Evolutionary conservation across 2,113 vertebrate genomes (phyloP).

Genomic region (Lycaon pictus): DNA sequence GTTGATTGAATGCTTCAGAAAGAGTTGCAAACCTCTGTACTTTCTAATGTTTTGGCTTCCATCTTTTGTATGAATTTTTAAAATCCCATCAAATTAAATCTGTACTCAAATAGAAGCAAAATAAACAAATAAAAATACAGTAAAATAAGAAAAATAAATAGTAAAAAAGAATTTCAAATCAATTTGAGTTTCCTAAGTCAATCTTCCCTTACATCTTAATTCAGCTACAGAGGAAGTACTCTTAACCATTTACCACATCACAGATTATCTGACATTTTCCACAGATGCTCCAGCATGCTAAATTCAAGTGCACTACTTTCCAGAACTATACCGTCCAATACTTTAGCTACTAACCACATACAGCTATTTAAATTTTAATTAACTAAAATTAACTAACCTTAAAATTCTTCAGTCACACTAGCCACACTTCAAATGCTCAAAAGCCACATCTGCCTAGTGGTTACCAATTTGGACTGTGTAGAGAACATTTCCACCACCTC

Average conservation of each 20-base stretch:
- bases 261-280: not conserved
- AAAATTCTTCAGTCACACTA: not conserved
- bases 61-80: not conserved
- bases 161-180: not conserved
- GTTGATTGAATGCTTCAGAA: not conserved
- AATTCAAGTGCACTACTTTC: not conserved
- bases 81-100: not conserved
- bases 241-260: not conserved
- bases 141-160: not conserved
- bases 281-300: not conserved
- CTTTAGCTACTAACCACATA: not conserved
- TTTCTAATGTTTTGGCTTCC: not conserved
- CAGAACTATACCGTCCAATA: not conserved
- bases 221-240: not conserved
- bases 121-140: not conserved
- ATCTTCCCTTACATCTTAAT: not conserved
- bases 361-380: constrained; percentile 17
- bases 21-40: not conserved
- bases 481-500: not conserved
- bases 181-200: not conserved
- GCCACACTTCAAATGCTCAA: not conserved
- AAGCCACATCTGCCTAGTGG: not conserved
- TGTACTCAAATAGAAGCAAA: not conserved
- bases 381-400: constrained; percentile 46
- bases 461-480: not conserved